Evolutionary conservation across 2,113 vertebrate species (phyloP).

Genomic region (Alexandromys fortis): DNA sequence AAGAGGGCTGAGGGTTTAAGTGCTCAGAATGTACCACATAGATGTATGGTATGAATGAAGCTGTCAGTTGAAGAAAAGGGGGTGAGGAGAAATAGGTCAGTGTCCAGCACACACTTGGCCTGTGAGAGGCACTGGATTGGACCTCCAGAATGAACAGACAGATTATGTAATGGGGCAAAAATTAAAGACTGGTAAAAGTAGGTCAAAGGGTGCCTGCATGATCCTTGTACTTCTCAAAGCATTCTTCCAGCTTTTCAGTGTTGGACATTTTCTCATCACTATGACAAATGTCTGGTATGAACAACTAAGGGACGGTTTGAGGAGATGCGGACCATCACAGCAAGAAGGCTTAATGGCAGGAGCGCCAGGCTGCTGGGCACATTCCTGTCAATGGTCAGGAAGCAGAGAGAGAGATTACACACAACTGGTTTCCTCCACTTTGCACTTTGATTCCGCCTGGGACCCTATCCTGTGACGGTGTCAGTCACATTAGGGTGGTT

Average conservation of each 20-base stretch:
- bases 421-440: neutral
- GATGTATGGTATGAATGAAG: neutral
- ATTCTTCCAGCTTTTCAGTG: neutral
- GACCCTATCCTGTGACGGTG: neutral
- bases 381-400: neutral
- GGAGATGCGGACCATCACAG: neutral
- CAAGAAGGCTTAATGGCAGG: neutral
- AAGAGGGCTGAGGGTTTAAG: neutral
- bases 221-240: no score
- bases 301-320: neutral
- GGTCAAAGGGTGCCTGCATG: neutral
- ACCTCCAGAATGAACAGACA: neutral
- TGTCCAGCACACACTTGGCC: neutral
- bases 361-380: neutral
- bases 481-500: neutral
- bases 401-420: neutral
- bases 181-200: neutral
- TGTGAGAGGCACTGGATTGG: neutral
- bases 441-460: neutral
- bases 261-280: neutral
- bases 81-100: neutral
- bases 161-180: neutral
- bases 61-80: neutral
- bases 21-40: neutral
- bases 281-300: neutral